Evolutionary conservation across 2,888 invertebrate species (phyloP).

Genomic region (Dendrolimus houi): DNA sequence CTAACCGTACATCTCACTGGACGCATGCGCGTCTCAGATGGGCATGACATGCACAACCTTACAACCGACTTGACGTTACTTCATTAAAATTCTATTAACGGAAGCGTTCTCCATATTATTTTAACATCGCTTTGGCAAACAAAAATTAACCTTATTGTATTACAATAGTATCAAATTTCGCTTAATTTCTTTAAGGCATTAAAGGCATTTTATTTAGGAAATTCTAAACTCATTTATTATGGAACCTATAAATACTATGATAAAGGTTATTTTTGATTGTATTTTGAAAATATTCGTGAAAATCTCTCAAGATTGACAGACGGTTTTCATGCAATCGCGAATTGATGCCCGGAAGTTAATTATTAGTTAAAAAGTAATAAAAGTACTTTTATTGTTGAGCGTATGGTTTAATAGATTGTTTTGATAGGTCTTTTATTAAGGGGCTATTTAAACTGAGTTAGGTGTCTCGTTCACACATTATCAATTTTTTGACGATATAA

Average conservation of each 20-base stretch:
- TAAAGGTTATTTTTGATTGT: slow-evolving; percentile 24
- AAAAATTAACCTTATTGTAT: too few relatives aligned
- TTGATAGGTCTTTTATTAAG: slow-evolving; percentile 8
- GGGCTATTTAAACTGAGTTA: too few relatives aligned
- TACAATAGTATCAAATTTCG: background rate
- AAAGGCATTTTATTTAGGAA: background rate
- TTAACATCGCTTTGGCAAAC: too few relatives aligned
- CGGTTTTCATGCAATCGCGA: slow-evolving; percentile 42
- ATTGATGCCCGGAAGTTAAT: slow-evolving; percentile 56
- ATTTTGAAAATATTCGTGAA: slow-evolving; percentile 29
- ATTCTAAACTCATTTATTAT: slow-evolving; percentile 6
- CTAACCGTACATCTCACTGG: slow-evolving; percentile 30
- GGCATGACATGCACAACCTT: slow-evolving; percentile 71
- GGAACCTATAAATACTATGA: background rate
- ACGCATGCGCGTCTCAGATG: slow-evolving; percentile 57
- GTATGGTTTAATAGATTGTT: slow-evolving; percentile 20
- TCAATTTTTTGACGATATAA: too few relatives aligned
- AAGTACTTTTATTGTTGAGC: slow-evolving; percentile 11
- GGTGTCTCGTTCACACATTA: too few relatives aligned
- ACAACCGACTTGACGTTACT: slow-evolving; percentile 59
- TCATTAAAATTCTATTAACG: slow-evolving; percentile 76
- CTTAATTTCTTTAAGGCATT: background rate
- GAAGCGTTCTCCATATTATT: slow-evolving; percentile 61
- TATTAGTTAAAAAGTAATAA: slow-evolving; percentile 30
- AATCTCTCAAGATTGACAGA: slow-evolving; percentile 39